Evolutionary conservation across 2,797 vertebrate genomes (phyloP).

Genomic region (Spinus pinus): DNA sequence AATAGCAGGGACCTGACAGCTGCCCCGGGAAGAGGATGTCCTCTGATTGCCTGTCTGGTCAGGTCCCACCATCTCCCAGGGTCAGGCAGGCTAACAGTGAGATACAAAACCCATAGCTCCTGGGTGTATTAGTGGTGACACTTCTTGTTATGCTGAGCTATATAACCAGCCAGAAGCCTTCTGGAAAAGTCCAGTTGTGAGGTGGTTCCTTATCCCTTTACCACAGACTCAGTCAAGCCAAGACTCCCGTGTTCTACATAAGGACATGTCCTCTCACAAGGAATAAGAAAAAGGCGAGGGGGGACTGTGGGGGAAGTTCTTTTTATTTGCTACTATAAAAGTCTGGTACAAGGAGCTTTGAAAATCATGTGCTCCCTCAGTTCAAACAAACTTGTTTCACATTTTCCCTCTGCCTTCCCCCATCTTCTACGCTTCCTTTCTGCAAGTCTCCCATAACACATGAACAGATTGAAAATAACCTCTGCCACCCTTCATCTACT

Average conservation of each 20-base stretch:
- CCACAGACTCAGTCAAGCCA: background rate
- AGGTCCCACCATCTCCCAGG: background rate
- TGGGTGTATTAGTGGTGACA: background rate
- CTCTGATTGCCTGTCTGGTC: background rate
- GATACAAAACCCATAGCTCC: background rate
- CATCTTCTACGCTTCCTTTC: background rate
- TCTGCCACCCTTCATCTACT: constrained; percentile 32
- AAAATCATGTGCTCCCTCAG: background rate
- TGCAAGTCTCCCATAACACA: background rate
- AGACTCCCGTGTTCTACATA: rapidly evolving
- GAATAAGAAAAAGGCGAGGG: background rate
- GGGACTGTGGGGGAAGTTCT: rapidly evolving
- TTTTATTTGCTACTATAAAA: background rate
- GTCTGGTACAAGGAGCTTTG: background rate
- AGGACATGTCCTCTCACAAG: background rate
- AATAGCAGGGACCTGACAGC: background rate
- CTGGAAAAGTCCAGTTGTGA: background rate
- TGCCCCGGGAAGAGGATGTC: background rate
- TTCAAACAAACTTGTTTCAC: background rate
- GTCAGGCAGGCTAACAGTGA: background rate
- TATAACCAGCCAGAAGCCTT: background rate
- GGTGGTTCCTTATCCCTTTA: background rate
- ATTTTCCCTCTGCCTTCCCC: background rate
- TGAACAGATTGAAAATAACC: constrained; percentile 37
- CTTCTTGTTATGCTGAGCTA: background rate